Base-by-base conservation (phyloP, 1,140 invertebrate genomes). In the Colletes gigas region DNA sequence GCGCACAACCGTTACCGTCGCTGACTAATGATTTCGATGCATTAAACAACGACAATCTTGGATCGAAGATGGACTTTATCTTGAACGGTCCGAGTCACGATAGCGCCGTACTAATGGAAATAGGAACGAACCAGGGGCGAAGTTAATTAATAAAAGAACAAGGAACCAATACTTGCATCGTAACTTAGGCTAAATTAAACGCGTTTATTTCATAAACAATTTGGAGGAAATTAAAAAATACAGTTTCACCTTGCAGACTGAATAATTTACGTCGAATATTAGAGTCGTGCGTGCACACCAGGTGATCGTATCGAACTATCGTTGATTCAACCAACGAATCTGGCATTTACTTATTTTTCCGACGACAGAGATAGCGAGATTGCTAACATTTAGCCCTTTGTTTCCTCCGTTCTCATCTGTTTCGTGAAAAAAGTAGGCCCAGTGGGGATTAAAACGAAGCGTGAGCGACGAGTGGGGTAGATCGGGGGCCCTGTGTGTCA, bases 371-470 rank as follows among this genome's bases (percentile, higher is more conserved):
- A 55, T n/a, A 55, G 50, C 5, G 19, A 4, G 21, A 55, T 67
- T 21, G 15, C 60, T n/a, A 52, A 10, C 47, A 30, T 65, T 70
- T 63, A 8, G 63, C 66, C 70, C 69, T 81, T 83, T 86, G 76
- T 83, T 84, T 72, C 60, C 55, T 65, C 67, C 60, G 70, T 77
- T 85, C 80, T 50, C 50, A 21, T 68, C 78, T 10, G 60, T 75
- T 63, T 59, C 52, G 81, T 44, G 67, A 68, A 87, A 87, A 83
- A 90, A 82, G 71, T 87, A 87, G 83, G 76, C 83, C 74, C 88
- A 81, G 72, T 86, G 82, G 75, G 85, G 66, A 86, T 90, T 83
- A 81, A 83, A 83, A 62, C 77, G 63, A 30, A 83, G 72, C 73
- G 60, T 65, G 60, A 52, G 59, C 47, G 30, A 30, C 30, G 30